A percentile compares a stretch with the other conserved stretches of the same genome.
These are phyloP conservation scores for Lucifuga dentata DNA, from an alignment of 2,113 vertebrate genomes.

Conservation along the genomic window DNA sequence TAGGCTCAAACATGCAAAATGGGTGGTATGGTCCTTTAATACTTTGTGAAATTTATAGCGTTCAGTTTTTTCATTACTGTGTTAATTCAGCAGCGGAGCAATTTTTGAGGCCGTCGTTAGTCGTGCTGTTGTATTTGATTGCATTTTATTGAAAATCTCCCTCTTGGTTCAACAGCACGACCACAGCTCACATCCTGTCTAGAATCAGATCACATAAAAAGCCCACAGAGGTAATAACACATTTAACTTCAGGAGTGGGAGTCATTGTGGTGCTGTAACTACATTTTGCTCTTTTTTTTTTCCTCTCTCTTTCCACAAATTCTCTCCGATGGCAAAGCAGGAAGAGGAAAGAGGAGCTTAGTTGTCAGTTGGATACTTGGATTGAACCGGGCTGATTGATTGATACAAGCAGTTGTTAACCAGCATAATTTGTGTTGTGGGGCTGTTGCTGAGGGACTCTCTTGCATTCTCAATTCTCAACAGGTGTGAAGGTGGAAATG, in stretches of 20 bases:
- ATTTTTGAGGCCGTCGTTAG: too few species aligned
- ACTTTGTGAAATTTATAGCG: too few species aligned
- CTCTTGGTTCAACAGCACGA: background rate
- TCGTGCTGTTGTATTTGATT: too few species aligned
- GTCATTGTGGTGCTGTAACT: constrained; percentile 26
- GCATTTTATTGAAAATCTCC: too few species aligned
- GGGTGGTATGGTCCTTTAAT: too few species aligned
- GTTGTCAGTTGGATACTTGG: constrained; percentile 27
- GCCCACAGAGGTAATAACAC: constrained; percentile 52
- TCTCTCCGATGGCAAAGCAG: constrained; percentile 14
- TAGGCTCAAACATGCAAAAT: too few species aligned
- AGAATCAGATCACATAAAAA: constrained; percentile 55
- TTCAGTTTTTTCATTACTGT: too few species aligned
- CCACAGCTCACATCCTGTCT: constrained; percentile 20
- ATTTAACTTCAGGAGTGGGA: constrained; percentile 41
- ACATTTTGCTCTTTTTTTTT: constrained; percentile 31
- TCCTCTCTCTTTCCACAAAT: constrained; percentile 6
- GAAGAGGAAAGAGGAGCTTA: constrained; percentile 6
- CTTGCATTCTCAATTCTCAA: background rate
- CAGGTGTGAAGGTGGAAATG: background rate
- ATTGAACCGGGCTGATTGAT: constrained; percentile 11
- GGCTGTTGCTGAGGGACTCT: constrained; percentile 7
- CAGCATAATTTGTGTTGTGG: constrained; percentile 13
- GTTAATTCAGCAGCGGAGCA: too few species aligned
- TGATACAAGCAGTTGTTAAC: background rate